phyloP scores from a whole-genome alignment of 2,113 vertebrate genomes.

The Hippocampus guttulatus region DNA sequence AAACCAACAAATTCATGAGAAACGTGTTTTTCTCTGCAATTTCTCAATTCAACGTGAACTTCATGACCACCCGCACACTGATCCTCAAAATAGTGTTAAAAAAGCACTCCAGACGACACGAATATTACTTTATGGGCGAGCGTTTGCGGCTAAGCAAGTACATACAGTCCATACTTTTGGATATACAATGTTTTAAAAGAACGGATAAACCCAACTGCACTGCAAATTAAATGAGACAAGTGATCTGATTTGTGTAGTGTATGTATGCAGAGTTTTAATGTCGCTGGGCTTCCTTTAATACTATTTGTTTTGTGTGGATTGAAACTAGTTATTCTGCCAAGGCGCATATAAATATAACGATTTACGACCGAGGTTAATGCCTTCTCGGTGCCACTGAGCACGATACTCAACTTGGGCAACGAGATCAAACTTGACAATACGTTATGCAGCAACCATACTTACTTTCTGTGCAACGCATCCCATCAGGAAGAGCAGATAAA shows the following conservation, averaged over 20 bases:
- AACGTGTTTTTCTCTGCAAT: not conserved
- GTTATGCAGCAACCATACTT: constrained; percentile 49
- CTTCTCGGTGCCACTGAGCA: constrained; percentile 24
- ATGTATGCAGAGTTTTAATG: not conserved
- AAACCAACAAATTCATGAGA: no score
- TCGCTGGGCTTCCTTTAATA: not conserved
- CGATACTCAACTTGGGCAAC: constrained; percentile 16
- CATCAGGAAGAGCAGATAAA: constrained; percentile 63
- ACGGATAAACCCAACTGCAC: no score
- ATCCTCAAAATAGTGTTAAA: rapidly evolving
- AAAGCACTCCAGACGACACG: constrained; percentile 15
- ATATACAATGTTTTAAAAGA: no score
- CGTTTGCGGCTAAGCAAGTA: no score
- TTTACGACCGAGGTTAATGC: constrained; percentile 16
- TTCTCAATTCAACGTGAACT: not conserved
- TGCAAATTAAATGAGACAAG: not conserved
- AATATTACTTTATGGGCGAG: not conserved
- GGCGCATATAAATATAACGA: constrained; percentile 11
- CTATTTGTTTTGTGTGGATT: not conserved
- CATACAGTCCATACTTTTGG: no score
- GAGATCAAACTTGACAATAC: constrained; percentile 19
- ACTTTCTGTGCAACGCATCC: constrained; percentile 71
- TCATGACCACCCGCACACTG: not conserved
- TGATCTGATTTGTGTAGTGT: not conserved
- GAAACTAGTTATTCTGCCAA: not conserved